A percentile compares a stretch with the other conserved stretches of the same genome.
phyloP scores from a whole-genome alignment of 2,888 invertebrate genomes.

The Nasonovia ribisnigri region DNA sequence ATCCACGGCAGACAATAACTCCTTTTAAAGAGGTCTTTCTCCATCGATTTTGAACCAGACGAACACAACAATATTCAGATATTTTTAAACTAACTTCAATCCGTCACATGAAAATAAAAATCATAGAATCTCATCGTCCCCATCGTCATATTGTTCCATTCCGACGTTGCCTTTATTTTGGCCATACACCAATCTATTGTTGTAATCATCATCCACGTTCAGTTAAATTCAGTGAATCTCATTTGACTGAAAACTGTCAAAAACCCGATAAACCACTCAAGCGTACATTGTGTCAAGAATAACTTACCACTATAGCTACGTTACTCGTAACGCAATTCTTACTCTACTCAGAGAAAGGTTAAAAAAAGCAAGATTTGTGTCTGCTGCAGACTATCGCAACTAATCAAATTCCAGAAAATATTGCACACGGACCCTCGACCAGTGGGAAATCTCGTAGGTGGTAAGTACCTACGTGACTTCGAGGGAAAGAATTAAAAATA shows the following conservation, averaged over 20 bases:
- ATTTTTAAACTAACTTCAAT: not conserved
- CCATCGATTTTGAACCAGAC: not conserved
- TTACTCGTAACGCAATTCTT: no score
- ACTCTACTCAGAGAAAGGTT: no score
- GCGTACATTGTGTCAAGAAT: not conserved
- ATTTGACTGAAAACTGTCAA: not conserved
- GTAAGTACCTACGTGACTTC: not conserved
- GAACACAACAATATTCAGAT: not conserved
- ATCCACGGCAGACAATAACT: not conserved
- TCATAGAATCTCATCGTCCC: not conserved
- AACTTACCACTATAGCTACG: no score
- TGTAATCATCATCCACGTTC: not conserved
- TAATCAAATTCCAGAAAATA: no score
- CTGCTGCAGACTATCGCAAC: no score
- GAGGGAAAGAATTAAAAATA: not conserved
- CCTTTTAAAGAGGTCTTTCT: not conserved
- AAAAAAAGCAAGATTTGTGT: no score
- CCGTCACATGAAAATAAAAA: not conserved
- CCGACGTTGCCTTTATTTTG: not conserved
- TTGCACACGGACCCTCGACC: not conserved
- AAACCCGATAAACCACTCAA: not conserved
- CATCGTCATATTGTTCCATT: not conserved
- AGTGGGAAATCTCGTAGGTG: no score
- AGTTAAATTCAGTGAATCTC: not conserved
- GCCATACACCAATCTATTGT: not conserved